Evolutionary conservation across 2,888 invertebrate species (phyloP), one percentile per base, ranked within the genome.

Genomic region (Abrostola tripartita): DNA sequence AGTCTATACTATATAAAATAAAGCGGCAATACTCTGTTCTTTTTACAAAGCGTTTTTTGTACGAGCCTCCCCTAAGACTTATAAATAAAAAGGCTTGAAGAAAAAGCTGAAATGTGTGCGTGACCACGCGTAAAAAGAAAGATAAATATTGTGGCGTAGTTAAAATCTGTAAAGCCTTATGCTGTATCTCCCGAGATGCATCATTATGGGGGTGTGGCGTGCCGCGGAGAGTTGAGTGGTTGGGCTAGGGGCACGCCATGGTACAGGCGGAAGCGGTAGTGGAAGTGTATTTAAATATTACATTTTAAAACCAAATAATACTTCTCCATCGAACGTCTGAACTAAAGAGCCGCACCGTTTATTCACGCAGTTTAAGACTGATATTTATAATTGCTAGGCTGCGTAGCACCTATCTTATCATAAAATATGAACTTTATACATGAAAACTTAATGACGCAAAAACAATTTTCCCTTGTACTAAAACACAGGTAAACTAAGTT

Each of bases 121-220:
- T 88, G 86, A 81, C 84, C 80, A 82, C 81, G 85, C 85, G 83
- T 86, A 81, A 83, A 84, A 83, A 77, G 78, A 79, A 77, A 80
- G 78, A 81, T 81, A 85, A 84, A 86, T 81, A 85, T 85, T 83
- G 84, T 78, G 83, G 79, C 81, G 84, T 86, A 85, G 87, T 86
- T 88, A 88, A 88, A 92, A 89, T 89, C 88, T 87, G 86, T 85
- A 87, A 85, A 86, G 87, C 81, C 82, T 85, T 85, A 77, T 83
- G 85, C 82, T 87, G 89, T 88, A 89, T 91, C 90, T 92, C 92
- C 84, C 85, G 90, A 92, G 94, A 89, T 91, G 91, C 92, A 90
- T 94, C 93, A 93, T 94, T 94, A 94, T 86, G 87, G 85, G 71
- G 74, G 85, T 87, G 86, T 84, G 87, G 86, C 81, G 87, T 82